These are phyloP conservation scores for Hydractinia symbiolongicarpus DNA, from an alignment of 30 jellyfish, hydroid and myxozoan species.

Conservation along the genomic window DNA sequence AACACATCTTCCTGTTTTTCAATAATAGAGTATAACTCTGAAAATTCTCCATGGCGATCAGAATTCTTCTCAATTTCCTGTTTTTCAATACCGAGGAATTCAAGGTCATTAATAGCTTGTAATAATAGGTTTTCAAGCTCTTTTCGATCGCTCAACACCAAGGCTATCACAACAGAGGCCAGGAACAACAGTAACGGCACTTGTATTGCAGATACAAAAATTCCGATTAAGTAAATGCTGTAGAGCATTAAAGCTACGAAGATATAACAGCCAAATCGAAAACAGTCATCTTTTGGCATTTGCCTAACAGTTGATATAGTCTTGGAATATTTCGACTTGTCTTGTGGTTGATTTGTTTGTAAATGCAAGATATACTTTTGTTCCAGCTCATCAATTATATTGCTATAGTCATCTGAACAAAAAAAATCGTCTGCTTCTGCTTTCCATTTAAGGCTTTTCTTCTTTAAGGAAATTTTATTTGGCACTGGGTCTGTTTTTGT, in stretches of 20 bases:
- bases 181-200: background rate
- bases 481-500: no score
- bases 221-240: background rate
- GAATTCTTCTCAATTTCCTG: background rate
- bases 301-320: background rate
- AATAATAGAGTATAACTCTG: background rate
- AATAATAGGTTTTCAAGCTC: no score
- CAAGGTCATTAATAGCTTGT: no score
- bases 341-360: background rate
- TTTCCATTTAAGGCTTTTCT: no score
- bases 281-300: no score
- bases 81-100: no score
- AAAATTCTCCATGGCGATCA: conserved; percentile 4
- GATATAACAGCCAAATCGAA: background rate
- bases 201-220: background rate
- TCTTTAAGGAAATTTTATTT: no score
- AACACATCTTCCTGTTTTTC: conserved; percentile 10
- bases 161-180: background rate
- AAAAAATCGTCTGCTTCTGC: no score
- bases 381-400: background rate
- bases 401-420: no score
- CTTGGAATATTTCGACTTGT: background rate
- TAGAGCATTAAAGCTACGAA: background rate
- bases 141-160: no score
- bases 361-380: background rate